Conservation (phyloP, 1,140 invertebrate genomes). For the Cataglyphis hispanica region DNA sequence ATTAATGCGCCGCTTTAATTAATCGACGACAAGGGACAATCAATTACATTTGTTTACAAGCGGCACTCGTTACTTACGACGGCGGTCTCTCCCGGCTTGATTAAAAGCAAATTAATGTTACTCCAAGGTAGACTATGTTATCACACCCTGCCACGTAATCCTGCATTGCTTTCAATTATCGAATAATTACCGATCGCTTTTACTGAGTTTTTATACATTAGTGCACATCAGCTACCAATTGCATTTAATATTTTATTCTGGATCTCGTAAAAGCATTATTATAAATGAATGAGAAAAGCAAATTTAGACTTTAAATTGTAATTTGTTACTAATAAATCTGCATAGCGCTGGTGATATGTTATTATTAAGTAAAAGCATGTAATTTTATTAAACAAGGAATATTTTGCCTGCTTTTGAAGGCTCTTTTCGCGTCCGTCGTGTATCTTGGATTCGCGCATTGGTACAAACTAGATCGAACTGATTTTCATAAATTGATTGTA, state of each 20-base stretch:
- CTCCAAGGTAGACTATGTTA: conserved; percentile 66
- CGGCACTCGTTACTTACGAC: conserved; percentile 68
- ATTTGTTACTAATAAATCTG: not conserved
- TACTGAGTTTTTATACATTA: conserved; percentile 20
- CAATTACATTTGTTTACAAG: conserved; percentile 77
- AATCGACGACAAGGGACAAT: conserved; percentile 74
- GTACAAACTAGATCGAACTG: not conserved
- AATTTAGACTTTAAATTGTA: not conserved
- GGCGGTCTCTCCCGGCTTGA: conserved; percentile 56
- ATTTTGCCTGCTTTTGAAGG: not conserved
- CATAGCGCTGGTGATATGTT: not conserved
- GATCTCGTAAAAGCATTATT: not conserved
- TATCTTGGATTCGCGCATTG: not conserved
- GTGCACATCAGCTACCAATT: not conserved
- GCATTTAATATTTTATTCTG: not conserved
- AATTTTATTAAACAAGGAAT: not conserved
- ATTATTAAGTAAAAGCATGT: not conserved
- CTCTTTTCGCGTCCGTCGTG: not conserved
- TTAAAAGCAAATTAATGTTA: conserved; percentile 74
- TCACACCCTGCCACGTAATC: conserved; percentile 35
- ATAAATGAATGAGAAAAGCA: not conserved
- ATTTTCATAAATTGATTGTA: not conserved
- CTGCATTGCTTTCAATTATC: conserved; percentile 21
- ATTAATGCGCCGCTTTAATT: conserved; percentile 75
- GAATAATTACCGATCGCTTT: conserved; percentile 32